Conservation (phyloP, 2,113 vertebrate genomes). For the Tringa solitaria region DNA sequence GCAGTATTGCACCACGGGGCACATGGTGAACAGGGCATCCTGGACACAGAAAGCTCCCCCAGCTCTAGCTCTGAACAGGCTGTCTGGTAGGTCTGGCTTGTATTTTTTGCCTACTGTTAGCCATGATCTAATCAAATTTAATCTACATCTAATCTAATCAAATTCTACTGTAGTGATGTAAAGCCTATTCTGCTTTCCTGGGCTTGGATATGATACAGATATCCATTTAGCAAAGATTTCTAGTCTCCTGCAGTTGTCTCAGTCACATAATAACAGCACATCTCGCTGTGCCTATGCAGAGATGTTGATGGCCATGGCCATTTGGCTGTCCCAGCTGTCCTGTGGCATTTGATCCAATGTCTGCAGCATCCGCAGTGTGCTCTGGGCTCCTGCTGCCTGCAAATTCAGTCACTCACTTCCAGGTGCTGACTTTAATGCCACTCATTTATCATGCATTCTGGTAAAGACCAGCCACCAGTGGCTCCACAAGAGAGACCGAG, state of each 20-base stretch:
- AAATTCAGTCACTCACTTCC: not conserved
- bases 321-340: not conserved
- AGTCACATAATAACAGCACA: not conserved
- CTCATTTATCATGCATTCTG: not conserved
- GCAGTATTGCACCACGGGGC: not conserved
- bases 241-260: not conserved
- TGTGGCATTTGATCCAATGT: not conserved
- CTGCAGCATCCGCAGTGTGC: not conserved
- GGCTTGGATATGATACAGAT: not conserved
- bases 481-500: not conserved
- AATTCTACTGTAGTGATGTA: not conserved
- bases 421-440: not conserved
- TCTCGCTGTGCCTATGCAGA: not conserved
- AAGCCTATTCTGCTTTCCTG: not conserved
- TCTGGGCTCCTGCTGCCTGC: not conserved
- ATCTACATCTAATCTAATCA: not conserved
- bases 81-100: not conserved
- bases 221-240: not conserved
- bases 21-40: not conserved
- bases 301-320: not conserved
- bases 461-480: not conserved
- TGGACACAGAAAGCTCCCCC: not conserved
- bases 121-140: not conserved
- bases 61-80: not conserved
- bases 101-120: not conserved